phyloP scores from a whole-genome alignment of 2,113 vertebrate species.

The Phocoena phocoena region DNA sequence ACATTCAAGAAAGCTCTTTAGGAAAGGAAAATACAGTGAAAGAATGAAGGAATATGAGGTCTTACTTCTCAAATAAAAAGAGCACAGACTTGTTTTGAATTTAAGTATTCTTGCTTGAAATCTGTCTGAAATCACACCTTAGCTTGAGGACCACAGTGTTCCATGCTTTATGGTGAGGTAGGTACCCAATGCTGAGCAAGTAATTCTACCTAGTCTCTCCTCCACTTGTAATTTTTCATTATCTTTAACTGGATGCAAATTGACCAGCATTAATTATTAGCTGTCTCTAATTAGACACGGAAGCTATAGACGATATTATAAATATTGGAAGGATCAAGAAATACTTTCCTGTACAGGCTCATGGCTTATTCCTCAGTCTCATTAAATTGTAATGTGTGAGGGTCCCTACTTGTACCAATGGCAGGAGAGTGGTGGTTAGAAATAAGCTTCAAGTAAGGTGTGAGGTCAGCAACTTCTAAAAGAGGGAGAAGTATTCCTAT shows the following conservation, averaged over 20 bases:
- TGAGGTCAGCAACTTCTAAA: constrained; percentile 72
- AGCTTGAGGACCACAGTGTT: constrained; percentile 40
- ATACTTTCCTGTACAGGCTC: constrained; percentile 76
- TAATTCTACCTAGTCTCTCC: constrained; percentile 80
- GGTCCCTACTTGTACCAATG: constrained; percentile 72
- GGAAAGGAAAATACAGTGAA: neutral
- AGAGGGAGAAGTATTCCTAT: constrained; percentile 33
- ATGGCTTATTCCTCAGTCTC: constrained; percentile 78
- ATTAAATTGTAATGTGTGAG: constrained; percentile 81
- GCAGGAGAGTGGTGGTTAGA: constrained; percentile 76
- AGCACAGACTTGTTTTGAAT: neutral
- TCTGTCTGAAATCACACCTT: neutral
- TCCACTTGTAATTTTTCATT: constrained; percentile 81
- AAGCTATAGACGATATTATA: constrained; percentile 83
- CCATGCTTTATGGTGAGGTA: constrained; percentile 75
- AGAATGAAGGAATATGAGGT: neutral
- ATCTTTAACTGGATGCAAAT: constrained; percentile 84
- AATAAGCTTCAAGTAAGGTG: constrained; percentile 81
- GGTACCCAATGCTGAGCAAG: constrained; percentile 69
- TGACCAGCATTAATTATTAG: constrained; percentile 84
- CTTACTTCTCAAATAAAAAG: neutral
- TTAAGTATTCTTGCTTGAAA: constrained; percentile 48
- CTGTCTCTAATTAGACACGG: constrained; percentile 85
- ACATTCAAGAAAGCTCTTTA: neutral
- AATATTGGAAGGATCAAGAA: constrained; percentile 83